These are phyloP conservation scores for Semotilus atromaculatus DNA, from an alignment of 2,797 vertebrate species.

Conservation along the genomic window DNA sequence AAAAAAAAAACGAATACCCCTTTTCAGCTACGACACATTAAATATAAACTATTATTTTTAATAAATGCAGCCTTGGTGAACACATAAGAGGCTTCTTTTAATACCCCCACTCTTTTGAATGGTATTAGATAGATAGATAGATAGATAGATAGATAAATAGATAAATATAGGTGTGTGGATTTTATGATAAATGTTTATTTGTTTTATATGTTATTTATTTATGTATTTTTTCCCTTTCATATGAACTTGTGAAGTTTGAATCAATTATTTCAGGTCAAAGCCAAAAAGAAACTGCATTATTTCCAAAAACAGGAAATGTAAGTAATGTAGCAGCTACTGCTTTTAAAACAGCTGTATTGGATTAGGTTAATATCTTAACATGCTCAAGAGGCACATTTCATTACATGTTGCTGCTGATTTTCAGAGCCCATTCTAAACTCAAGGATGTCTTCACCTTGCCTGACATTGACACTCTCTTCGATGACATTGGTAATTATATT, in stretches of 20 bases:
- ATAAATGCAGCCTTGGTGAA: not conserved
- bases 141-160: not conserved
- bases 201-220: not conserved
- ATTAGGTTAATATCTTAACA: not conserved
- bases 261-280: slow-evolving; percentile 69
- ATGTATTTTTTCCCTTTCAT: not conserved
- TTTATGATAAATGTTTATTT: not conserved
- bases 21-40: not conserved
- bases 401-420: slow-evolving; percentile 46
- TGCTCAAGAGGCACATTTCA: not conserved
- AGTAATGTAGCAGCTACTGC: not conserved
- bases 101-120: not conserved
- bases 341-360: not conserved
- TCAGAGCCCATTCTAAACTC: slow-evolving; percentile 58
- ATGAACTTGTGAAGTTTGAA: not conserved
- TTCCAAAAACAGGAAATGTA: slow-evolving; percentile 65
- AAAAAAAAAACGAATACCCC: too few species aligned
- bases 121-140: too few species aligned
- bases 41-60: not conserved
- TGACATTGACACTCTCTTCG: slow-evolving; percentile 73
- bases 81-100: not conserved
- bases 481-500: slow-evolving; percentile 71
- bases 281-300: slow-evolving; percentile 75
- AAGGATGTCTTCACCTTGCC: slow-evolving; percentile 49
- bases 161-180: not conserved